These are phyloP conservation scores for Chelonia mydas DNA, from an alignment of 2,797 vertebrate species.

Conservation along the genomic window DNA sequence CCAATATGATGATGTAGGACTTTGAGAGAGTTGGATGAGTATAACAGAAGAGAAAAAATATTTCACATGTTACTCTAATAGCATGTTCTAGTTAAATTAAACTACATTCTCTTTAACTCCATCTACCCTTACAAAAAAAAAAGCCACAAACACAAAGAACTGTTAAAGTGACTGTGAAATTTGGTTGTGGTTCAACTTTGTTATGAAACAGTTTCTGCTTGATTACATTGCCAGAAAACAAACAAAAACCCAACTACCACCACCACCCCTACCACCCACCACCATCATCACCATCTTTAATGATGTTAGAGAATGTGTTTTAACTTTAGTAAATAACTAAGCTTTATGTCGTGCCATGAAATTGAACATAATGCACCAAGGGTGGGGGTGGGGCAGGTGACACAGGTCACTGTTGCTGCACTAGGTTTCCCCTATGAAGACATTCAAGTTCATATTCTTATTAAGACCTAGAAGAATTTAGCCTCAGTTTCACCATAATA, in stretches of 20 bases:
- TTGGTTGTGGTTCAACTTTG: not conserved
- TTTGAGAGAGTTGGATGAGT: not conserved
- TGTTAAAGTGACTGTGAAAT: not conserved
- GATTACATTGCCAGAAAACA: not conserved
- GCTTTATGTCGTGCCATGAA: not conserved
- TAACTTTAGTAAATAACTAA: fast-evolving
- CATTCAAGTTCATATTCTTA: not conserved
- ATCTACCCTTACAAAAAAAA: not conserved
- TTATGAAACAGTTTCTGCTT: not conserved
- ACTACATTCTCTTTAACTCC: not conserved
- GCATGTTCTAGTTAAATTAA: not conserved
- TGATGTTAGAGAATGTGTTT: not conserved
- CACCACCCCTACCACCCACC: not conserved
- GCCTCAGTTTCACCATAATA: not conserved
- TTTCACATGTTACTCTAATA: not conserved
- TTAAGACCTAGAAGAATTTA: not conserved
- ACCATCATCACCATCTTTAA: not conserved
- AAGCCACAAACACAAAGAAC: not conserved
- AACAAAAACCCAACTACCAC: not conserved
- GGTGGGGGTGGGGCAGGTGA: not conserved
- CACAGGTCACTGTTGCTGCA: not conserved
- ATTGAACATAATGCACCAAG: not conserved
- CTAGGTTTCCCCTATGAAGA: fast-evolving
- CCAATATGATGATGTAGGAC: not conserved
- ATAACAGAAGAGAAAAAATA: not conserved